Base-by-base conservation (phyloP, 2,888 invertebrate genomes). In the Pediacus dermestoides region DNA sequence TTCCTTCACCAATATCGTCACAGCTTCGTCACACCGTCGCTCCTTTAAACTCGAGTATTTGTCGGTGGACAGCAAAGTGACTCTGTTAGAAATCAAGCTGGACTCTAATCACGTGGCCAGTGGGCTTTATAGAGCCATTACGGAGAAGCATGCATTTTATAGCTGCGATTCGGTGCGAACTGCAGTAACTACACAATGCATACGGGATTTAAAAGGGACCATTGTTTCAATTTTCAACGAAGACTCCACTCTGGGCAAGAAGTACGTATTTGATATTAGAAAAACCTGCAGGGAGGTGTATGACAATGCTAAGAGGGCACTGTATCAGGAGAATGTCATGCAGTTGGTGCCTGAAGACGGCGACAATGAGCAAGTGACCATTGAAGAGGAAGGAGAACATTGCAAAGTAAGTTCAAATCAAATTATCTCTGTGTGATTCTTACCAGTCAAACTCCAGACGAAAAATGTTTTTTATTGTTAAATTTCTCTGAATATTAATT, bases 121-220 rank as follows among this genome's bases (percentile, higher is more conserved):
- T 28, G 87, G 88, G 21, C 70, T 89, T 14, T 89, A 88, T 68
- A 75, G 91, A 31, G 88, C 89, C 13, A 85, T 92, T 48, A 92
- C 91, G 0, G 92, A 92, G 70, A 88, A 89, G 54, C 90, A 91
- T 67, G 90, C 90, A 27, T 92, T 92, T 74, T 92, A 89, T 70
- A 88, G 88, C 67, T 91, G 91, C 71, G 91, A 92, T 67, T 91
- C 91, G 0, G 91, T 92, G 8, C 76, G 90, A 27, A 85, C 80
- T 46, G 88, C 88, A 40, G 91, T 92, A 34, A 88, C 89, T 0
- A 82, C 88, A 33, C 92, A 92, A 71, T 91, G 87, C 64, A 88
- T 89, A 36, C 77, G 90, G 46, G 91, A 91, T 71, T 74, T 92
- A 48, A 91, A 88, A 77, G 91, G 91, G 40, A 90, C 89, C 26